Evolutionary conservation across 23 tunicate species (phyloP).

Genomic region (Diplosoma virens): DNA sequence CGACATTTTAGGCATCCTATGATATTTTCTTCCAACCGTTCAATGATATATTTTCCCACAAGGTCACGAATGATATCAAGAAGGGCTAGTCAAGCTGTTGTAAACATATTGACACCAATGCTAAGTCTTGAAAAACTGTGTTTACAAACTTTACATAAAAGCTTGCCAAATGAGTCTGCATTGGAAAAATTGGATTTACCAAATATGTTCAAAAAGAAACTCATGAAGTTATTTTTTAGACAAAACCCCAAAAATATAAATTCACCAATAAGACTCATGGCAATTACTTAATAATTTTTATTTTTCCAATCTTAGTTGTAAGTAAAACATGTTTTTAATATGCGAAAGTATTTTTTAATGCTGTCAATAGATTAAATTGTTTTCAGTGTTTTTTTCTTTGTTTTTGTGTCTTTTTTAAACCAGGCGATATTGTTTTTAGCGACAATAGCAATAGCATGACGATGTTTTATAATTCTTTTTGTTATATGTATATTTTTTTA

Average conservation of each 20-base stretch:
- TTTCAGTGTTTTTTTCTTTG: not conserved
- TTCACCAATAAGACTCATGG: constrained; percentile 1
- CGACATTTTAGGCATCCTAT: constrained; percentile 14
- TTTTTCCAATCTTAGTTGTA: too few species aligned
- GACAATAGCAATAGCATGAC: too few species aligned
- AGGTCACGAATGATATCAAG: not conserved
- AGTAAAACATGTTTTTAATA: not conserved
- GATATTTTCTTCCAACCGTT: constrained; percentile 21
- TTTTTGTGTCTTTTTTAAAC: too few species aligned
- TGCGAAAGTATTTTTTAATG: not conserved
- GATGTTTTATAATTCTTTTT: too few species aligned
- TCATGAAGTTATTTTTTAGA: not conserved
- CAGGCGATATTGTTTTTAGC: too few species aligned
- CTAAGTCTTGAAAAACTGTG: constrained; percentile 27
- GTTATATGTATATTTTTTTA: too few species aligned
- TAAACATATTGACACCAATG: constrained; percentile 19
- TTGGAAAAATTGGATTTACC: not conserved
- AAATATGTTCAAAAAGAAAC: not conserved
- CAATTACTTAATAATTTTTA: not conserved
- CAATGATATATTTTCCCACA: constrained; percentile 24
- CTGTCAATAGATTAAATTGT: not conserved
- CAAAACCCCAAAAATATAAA: constrained; percentile 8
- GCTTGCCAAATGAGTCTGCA: not conserved
- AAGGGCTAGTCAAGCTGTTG: constrained; percentile 3
- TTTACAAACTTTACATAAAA: constrained; percentile 24